Base-by-base conservation (phyloP, 2,797 vertebrate species). In the Enteromius viviparus region DNA sequence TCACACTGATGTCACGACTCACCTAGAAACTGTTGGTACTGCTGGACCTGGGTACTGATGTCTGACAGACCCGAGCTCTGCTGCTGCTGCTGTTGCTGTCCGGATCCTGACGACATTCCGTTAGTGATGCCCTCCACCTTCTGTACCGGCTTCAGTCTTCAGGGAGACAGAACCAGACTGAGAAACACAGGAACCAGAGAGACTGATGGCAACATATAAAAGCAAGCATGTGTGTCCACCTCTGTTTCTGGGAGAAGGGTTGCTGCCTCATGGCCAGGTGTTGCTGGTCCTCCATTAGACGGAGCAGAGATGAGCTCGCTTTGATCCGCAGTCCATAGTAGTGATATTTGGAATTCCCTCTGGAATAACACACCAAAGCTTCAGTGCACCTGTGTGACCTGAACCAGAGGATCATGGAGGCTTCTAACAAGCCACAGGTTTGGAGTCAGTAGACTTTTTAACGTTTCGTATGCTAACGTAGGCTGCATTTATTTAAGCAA, bases 1-100 rank as follows among this genome's bases (percentile, higher is more conserved):
- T 53, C 7, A n/a, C 21, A 21, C 1, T 47, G 42, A 64, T 78
- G 42, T 74, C 55, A 64, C 17, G 29, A 85, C 96, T 93, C 90
- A 99, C 97, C 97, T 80, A 99, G 90, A 88, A 98, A 99, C 89
- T 98, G 97, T 91, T 99, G 97, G 93, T 98, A 98, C 91, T 98
- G 97, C 89, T 98, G 97, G 66, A 98, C 97, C 92, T 99, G 97
- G 49, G 96, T 95, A 75, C 97, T 98, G 94, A 98, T 98, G 91
- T 98, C 97, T 2, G 96, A 95, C 21, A 97, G 95, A 1, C 96
- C 96, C 0, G 95, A 89, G 0, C 93, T 91, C 86, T 95, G 95
- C 91, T 96, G 97, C 84, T 96, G 95, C 68, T 94, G 89, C 83
- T 94, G 90, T 80, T 96, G 97, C 84, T 95, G 95, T 15, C 95